Conservation (phyloP, 2,888 invertebrate genomes). For the Tinea pellionella region DNA sequence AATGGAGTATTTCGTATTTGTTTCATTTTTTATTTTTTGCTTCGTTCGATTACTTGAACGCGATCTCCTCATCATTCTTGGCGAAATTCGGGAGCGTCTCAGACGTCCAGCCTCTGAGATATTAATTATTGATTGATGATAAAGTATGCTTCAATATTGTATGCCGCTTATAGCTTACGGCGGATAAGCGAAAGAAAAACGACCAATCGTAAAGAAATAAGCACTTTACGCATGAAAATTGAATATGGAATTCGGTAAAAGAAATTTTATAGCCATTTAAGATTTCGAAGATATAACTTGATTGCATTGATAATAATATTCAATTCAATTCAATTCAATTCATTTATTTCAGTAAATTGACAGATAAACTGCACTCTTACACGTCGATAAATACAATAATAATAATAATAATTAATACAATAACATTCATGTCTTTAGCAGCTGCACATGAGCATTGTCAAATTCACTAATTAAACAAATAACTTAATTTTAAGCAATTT, state of each 20-base stretch:
- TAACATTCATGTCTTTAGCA: too few species aligned
- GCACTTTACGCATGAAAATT: not conserved
- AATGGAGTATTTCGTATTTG: slow-evolving; percentile 70
- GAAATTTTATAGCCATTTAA: not conserved
- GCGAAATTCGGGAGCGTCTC: slow-evolving; percentile 69
- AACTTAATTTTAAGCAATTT: too few species aligned
- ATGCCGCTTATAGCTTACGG: slow-evolving; percentile 27
- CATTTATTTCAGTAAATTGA: too few species aligned
- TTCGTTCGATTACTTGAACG: slow-evolving; percentile 66
- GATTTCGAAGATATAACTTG: too few species aligned
- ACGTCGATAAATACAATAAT: too few species aligned
- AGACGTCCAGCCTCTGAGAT: slow-evolving; percentile 54
- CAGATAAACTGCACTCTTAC: too few species aligned
- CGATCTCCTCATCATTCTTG: slow-evolving; percentile 62
- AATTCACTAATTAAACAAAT: too few species aligned
- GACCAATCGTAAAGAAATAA: not conserved
- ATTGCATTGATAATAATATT: too few species aligned
- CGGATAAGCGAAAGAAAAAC: slow-evolving; percentile 1
- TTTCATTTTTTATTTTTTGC: slow-evolving; percentile 68
- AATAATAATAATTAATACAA: too few species aligned
- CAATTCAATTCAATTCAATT: too few species aligned
- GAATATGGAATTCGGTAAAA: not conserved
- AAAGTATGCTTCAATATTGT: slow-evolving; percentile 55
- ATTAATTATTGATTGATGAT: slow-evolving; percentile 70
- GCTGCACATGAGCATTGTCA: too few species aligned